Conservation (phyloP, 2,888 invertebrate species). For the Notodromas monacha region DNA sequence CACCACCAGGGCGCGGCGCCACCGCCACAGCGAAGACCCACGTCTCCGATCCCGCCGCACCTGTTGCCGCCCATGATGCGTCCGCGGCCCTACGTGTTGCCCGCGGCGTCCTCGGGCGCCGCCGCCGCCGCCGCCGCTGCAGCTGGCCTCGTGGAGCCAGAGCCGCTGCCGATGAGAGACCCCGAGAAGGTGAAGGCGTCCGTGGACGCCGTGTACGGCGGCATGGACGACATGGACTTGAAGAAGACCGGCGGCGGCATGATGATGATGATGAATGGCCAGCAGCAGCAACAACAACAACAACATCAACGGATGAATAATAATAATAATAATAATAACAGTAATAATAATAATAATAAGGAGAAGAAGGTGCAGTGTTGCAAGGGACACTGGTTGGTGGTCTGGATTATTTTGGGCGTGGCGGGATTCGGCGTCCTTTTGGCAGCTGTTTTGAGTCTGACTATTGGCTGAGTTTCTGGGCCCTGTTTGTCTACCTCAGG, state of each 20-base stretch:
- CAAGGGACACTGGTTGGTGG: conserved; percentile 13
- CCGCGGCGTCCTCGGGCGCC: conserved; percentile 7
- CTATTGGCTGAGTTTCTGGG: no score
- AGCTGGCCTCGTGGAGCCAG: conserved; percentile 9
- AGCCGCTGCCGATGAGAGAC: conserved; percentile 11
- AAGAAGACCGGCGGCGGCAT: no score
- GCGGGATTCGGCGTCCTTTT: conserved; percentile 13
- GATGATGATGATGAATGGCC: no score
- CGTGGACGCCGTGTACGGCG: not conserved
- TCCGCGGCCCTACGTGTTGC: not conserved
- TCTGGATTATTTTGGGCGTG: conserved; percentile 13
- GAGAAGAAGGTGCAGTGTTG: conserved; percentile 10
- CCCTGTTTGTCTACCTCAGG: no score
- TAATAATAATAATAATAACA: no score
- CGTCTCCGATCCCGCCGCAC: not conserved
- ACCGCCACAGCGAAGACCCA: not conserved
- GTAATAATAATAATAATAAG: no score
- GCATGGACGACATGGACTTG: no score
- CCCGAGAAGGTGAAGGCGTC: conserved; percentile 8
- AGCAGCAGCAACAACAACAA: no score
- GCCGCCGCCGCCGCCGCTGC: conserved; percentile 7
- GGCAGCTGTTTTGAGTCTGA: conserved; percentile 11
- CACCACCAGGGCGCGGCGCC: no score
- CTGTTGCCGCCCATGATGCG: conserved; percentile 1
- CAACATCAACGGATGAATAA: no score